These are phyloP conservation scores for Poecile montanus DNA, from an alignment of 2,797 vertebrate genomes.

Conservation along the genomic window DNA sequence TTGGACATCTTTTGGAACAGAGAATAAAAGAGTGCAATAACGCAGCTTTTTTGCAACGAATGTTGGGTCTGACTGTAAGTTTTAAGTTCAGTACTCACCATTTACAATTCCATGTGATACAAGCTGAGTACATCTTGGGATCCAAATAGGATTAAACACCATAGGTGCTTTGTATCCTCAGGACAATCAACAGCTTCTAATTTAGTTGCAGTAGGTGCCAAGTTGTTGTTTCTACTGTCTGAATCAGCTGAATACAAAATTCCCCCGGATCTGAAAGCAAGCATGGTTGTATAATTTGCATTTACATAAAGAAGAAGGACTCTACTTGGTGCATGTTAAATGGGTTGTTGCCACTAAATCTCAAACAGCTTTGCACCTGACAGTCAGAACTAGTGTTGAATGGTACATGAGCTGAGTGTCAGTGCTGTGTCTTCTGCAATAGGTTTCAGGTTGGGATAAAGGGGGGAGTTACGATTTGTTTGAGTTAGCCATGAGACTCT, in stretches of 20 bases:
- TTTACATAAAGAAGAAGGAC: not conserved
- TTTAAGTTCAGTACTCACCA: not conserved
- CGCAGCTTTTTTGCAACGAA: not conserved
- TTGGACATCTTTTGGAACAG: not conserved
- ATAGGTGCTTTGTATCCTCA: not conserved
- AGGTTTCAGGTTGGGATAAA: not conserved
- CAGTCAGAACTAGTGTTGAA: not conserved
- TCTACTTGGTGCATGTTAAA: not conserved
- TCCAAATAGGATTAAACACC: not conserved
- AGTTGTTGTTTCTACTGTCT: not conserved
- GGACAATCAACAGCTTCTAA: not conserved
- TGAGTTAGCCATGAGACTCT: not conserved
- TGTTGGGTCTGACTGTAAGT: not conserved
- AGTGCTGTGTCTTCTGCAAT: not conserved
- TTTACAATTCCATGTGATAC: not conserved
- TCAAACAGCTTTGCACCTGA: not conserved
- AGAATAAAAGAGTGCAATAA: not conserved
- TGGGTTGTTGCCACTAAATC: not conserved
- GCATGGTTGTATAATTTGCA: not conserved
- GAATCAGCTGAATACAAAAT: not conserved
- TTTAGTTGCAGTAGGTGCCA: not conserved
- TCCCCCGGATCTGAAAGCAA: not conserved
- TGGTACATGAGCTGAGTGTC: not conserved
- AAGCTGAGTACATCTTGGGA: not conserved
- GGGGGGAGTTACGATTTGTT: fast-evolving